Evolutionary conservation across 2,888 invertebrate species (phyloP).

Genomic region (Drosophila vallismaia): DNA sequence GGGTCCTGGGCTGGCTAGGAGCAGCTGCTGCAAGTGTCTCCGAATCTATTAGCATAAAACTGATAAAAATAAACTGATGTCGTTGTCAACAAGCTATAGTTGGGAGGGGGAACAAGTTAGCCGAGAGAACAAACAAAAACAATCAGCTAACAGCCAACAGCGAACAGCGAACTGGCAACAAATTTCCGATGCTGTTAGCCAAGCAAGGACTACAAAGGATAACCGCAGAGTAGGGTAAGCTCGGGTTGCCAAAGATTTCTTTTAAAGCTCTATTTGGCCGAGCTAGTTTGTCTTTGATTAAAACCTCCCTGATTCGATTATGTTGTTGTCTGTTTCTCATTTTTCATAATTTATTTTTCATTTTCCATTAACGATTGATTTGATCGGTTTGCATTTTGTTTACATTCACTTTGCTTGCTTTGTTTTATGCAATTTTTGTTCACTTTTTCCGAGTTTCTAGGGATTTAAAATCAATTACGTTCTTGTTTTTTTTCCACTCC

Average conservation of each 20-base stretch:
- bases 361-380: constrained; percentile 40
- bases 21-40: constrained; percentile 57
- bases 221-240: constrained; percentile 11
- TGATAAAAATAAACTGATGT: constrained; percentile 71
- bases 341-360: constrained; percentile 18
- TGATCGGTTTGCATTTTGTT: constrained; percentile 32
- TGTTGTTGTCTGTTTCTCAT: constrained; percentile 1
- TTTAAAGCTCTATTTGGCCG: constrained; percentile 15
- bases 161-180: constrained; percentile 39
- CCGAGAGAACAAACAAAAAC: constrained; percentile 29
- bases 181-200: constrained; percentile 32
- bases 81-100: constrained; percentile 59
- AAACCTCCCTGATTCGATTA: constrained; percentile 1
- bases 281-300: not conserved
- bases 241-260: not conserved
- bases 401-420: constrained; percentile 34
- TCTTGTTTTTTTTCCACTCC: constrained; percentile 12
- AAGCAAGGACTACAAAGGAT: constrained; percentile 4
- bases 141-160: no score
- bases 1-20: constrained; percentile 19
- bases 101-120: constrained; percentile 37
- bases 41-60: constrained; percentile 73
- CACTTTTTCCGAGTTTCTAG: not conserved
- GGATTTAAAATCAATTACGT: constrained; percentile 49
- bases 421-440: constrained; percentile 19